These are phyloP conservation scores for Drosophila pallidifrons DNA, from an alignment of 1,140 invertebrate species.

Conservation along the genomic window DNA sequence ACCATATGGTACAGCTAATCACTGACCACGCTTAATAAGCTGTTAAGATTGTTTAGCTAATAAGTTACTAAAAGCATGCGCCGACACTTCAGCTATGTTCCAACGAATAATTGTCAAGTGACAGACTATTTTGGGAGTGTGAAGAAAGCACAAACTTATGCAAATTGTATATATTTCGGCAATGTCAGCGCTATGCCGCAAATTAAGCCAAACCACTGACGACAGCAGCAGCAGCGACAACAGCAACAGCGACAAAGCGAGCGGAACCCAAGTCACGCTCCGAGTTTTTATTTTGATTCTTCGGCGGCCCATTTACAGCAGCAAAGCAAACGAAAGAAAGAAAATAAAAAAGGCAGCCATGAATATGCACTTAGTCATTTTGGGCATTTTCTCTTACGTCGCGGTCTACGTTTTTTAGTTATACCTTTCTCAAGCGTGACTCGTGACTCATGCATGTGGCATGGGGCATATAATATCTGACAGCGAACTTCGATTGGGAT, in stretches of 20 bases:
- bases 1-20: conserved; percentile 13
- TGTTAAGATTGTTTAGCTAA: conserved; percentile 51
- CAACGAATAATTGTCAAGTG: conserved; percentile 49
- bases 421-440: conserved; percentile 50
- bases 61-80: conserved; percentile 35
- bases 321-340: conserved; percentile 59
- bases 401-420: conserved; percentile 35
- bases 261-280: conserved; percentile 66
- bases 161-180: conserved; percentile 36
- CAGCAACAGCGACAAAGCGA: conserved; percentile 29
- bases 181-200: conserved; percentile 56
- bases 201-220: conserved; percentile 42
- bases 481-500: conserved; percentile 10
- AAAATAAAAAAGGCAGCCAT: conserved; percentile 61
- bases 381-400: conserved; percentile 68
- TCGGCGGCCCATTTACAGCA: conserved; percentile 65
- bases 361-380: conserved; percentile 79
- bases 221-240: neutral
- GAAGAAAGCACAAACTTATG: conserved; percentile 34
- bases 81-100: too few species aligned
- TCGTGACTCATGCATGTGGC: conserved; percentile 38
- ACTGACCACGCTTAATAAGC: conserved; percentile 6
- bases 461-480: conserved; percentile 17
- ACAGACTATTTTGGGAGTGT: neutral
- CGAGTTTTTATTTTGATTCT: conserved; percentile 56